Conservation (phyloP, 2,888 invertebrate species). For the Mesoligia furuncula region DNA sequence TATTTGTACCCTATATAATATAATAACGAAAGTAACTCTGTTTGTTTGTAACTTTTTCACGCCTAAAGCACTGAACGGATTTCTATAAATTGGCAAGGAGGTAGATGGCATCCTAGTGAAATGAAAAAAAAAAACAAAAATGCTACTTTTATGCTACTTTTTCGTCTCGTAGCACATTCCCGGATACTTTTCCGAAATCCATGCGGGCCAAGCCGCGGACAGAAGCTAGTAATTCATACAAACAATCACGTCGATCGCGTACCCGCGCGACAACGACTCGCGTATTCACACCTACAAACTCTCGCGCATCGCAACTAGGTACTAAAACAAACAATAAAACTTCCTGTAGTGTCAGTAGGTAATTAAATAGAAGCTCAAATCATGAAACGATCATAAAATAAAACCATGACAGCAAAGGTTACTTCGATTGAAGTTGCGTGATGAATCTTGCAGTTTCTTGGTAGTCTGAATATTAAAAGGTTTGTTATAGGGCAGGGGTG, state of each 20-base stretch:
- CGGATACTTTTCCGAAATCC: not conserved
- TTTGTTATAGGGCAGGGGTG: conserved; percentile 47
- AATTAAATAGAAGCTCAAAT: conserved; percentile 13
- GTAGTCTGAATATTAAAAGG: conserved; percentile 55
- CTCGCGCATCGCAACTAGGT: not conserved
- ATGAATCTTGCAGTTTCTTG: conserved; percentile 56
- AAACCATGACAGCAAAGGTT: conserved; percentile 35
- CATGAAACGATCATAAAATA: conserved; percentile 18
- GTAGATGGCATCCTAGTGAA: too few relatives aligned
- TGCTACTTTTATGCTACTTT: not conserved
- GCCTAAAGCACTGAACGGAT: too few relatives aligned
- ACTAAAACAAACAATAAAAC: conserved; percentile 15
- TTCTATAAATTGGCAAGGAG: too few relatives aligned
- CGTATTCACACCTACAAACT: not conserved
- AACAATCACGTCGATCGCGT: not conserved
- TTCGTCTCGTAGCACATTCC: not conserved
- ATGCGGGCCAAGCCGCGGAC: not conserved
- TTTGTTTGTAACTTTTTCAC: too few relatives aligned
- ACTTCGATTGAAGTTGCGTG: conserved; percentile 53
- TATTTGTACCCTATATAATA: too few relatives aligned
- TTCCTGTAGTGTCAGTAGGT: not conserved
- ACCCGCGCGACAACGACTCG: too few relatives aligned
- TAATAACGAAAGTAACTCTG: too few relatives aligned
- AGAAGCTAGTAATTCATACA: not conserved
- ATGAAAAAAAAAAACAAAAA: too few relatives aligned